These are phyloP conservation scores for Dinocampus coccinellae DNA, from an alignment of 2,888 invertebrate species.

Conservation along the genomic window DNA sequence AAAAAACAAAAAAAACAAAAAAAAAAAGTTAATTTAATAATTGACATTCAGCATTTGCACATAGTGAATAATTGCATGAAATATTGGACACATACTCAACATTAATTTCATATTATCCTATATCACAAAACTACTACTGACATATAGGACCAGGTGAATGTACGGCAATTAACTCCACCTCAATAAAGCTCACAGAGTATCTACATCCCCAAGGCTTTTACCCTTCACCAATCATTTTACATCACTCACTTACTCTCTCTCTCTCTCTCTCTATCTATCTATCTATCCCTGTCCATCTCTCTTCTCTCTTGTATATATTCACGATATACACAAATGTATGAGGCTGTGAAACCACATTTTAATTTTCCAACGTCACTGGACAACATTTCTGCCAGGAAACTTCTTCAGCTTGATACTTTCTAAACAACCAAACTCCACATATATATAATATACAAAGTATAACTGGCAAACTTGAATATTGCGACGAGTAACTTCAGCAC, in stretches of 20 bases:
- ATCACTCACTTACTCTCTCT: neutral
- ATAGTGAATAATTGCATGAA: neutral
- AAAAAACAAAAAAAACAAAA: too few relatives aligned
- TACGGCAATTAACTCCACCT: neutral
- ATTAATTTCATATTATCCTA: neutral
- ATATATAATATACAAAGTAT: neutral
- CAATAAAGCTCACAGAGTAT: neutral
- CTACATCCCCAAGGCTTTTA: conserved; percentile 1
- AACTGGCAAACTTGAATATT: conserved; percentile 11
- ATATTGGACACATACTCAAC: neutral
- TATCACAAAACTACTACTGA: neutral
- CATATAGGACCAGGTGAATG: neutral
- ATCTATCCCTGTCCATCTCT: neutral
- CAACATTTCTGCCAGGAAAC: neutral
- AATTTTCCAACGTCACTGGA: neutral
- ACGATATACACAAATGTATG: neutral
- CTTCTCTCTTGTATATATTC: neutral
- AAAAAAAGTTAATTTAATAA: too few relatives aligned
- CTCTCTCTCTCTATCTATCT: neutral
- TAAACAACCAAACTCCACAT: neutral
- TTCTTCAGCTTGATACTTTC: neutral
- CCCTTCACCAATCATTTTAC: neutral
- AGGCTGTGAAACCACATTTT: neutral
- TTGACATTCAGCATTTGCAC: too few relatives aligned
- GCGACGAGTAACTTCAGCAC: conserved; percentile 5